Base-by-base conservation (phyloP, 2,797 vertebrate species). In the Pyrrhura leucotis region DNA sequence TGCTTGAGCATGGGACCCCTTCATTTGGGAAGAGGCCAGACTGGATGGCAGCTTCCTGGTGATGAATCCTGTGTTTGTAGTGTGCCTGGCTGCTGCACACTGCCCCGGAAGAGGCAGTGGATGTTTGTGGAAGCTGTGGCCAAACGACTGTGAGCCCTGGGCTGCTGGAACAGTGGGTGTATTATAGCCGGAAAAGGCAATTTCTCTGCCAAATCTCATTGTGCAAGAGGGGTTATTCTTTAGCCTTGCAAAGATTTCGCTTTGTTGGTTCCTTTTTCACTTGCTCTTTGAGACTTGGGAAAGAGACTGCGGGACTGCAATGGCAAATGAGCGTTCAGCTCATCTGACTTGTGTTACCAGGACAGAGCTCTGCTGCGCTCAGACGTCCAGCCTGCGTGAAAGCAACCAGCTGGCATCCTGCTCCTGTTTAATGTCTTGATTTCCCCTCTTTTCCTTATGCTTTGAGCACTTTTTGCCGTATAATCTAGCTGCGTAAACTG, bases 111-210 rank as follows among this genome's bases (percentile, higher is more conserved):
- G 71, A 76, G 93, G 61, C 61, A n/a, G 53, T 75, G 90, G 48
- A 37, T 87, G 75, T 80, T 87, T 88, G 86, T 88, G 94, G 90
- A 72, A 88, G 71, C 2, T 2, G 21, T 42, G 47, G 75, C 92
- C 88, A 76, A 88, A 78, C 9, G 21, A 63, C 93, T 94, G 72
- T 84, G 95, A 78, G 93, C 92, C 68, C 84, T 65, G 1, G 81
- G 65, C 96, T 88, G 73, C 26, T 74, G 22, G 89, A 96, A 95
- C 95, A 96, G 91, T 75, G 94, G 76, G 66, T 1, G 56, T 76
- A 94, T 96, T 95, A 89, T 93, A 97, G 79, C 87, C 63, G 89
- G 39, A 44, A 93, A 92, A 94, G 82, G 92, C 95, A 66, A 58
- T 45, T 90, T 37, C 88, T 76, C 72, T 96, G 91, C 96, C 95